These are phyloP conservation scores for Sciurus carolinensis DNA, from an alignment of 2,797 vertebrate genomes.

Conservation along the genomic window DNA sequence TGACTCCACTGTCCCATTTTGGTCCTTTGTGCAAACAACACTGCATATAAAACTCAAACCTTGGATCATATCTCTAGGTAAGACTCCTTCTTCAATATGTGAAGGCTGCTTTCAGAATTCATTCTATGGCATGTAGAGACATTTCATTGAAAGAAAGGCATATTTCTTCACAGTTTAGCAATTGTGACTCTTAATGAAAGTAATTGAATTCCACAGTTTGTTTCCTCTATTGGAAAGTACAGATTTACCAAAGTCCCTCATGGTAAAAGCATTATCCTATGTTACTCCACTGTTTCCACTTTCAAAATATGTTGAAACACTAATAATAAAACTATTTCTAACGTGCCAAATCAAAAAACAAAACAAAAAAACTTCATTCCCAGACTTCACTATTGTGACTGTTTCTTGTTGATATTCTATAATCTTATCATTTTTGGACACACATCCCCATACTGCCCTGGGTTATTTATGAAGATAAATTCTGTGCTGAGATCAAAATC, in stretches of 20 bases:
- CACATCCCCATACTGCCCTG: constrained; percentile 74
- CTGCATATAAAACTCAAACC: neutral
- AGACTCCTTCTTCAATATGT: neutral
- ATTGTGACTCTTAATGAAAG: constrained; percentile 23
- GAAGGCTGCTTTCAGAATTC: neutral
- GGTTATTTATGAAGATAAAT: constrained; percentile 79
- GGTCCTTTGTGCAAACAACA: neutral
- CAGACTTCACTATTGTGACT: constrained; percentile 61
- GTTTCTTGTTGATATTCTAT: constrained; percentile 75
- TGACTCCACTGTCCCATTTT: neutral
- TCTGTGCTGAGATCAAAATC: constrained; percentile 35
- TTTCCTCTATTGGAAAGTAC: neutral
- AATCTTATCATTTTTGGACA: constrained; percentile 82
- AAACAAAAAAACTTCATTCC: constrained; percentile 39
- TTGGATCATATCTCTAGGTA: neutral
- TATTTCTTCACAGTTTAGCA: neutral
- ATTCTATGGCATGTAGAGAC: neutral
- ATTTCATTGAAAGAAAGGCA: neutral
- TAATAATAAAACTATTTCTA: constrained; percentile 65
- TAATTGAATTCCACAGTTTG: neutral
- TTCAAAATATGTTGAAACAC: constrained; percentile 72
- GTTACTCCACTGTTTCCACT: constrained; percentile 46
- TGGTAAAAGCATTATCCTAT: constrained; percentile 7
- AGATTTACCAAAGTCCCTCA: neutral
- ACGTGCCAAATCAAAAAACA: constrained; percentile 63